Percentiles rank a stretch among this genome's conserved stretches.
Conservation (phyloP, 2,797 vertebrate species). For the Scarus forsteni region DNA sequence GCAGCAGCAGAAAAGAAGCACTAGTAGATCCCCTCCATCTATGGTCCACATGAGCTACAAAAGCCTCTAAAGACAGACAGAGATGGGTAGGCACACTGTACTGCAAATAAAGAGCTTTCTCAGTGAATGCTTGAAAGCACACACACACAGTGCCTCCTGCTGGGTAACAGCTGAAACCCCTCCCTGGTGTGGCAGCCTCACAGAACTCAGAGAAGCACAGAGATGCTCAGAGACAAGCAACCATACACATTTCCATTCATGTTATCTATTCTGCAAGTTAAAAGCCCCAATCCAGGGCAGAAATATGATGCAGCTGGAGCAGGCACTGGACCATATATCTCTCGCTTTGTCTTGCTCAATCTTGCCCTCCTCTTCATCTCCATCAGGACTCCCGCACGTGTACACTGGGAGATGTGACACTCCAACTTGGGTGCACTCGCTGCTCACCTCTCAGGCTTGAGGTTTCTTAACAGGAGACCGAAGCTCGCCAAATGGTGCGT, state of each 20-base stretch:
- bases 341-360: constrained; percentile 42
- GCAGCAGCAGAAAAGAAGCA: constrained; percentile 4
- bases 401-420: constrained; percentile 35
- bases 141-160: constrained; percentile 77
- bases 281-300: constrained; percentile 27
- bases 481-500: constrained; percentile 79
- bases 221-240: constrained; percentile 48
- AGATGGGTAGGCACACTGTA: constrained; percentile 42
- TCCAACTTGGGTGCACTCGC: constrained; percentile 43
- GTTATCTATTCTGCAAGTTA: constrained; percentile 43
- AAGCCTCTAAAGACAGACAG: constrained; percentile 53
- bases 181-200: constrained; percentile 57
- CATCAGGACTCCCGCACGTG: constrained; percentile 38
- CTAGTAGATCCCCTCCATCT: constrained; percentile 25
- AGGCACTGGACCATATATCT: constrained; percentile 44
- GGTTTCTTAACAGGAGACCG: constrained; percentile 55
- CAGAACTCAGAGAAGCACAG: constrained; percentile 41
- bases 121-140: constrained; percentile 59
- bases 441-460: constrained; percentile 65
- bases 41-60: constrained; percentile 37
- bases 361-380: constrained; percentile 41
- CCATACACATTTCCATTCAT: constrained; percentile 45
- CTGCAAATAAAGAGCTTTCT: constrained; percentile 58
- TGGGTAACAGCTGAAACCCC: constrained; percentile 76
- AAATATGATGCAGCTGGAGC: constrained; percentile 30